These are phyloP conservation scores for Chrysina gloriosa DNA, from an alignment of 2,888 invertebrate species.

Conservation along the genomic window DNA sequence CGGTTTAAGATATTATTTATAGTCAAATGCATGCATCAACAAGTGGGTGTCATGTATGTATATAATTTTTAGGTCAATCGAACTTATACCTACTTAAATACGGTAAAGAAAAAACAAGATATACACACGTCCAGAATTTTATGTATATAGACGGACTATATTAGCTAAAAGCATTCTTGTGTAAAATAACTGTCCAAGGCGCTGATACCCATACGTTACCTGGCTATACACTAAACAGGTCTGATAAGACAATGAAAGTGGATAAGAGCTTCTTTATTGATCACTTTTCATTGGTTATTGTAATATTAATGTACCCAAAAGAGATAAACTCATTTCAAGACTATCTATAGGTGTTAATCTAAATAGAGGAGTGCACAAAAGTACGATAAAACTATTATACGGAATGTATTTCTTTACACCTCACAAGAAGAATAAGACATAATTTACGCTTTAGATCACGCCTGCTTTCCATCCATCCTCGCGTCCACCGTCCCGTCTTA, in stretches of 20 bases:
- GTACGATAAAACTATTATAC: slow-evolving; percentile 42
- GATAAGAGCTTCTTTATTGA: slow-evolving; percentile 56
- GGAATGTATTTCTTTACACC: slow-evolving; percentile 41
- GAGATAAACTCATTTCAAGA: slow-evolving; percentile 46
- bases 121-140: slow-evolving; percentile 51
- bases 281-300: slow-evolving; percentile 55
- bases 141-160: slow-evolving; percentile 55
- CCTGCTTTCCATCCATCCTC: too few species aligned
- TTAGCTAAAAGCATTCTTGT: slow-evolving; percentile 58
- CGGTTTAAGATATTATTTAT: slow-evolving; percentile 3
- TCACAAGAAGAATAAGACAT: slow-evolving; percentile 44
- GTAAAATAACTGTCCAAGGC: slow-evolving; percentile 54
- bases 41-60: slow-evolving; percentile 21
- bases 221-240: slow-evolving; percentile 53
- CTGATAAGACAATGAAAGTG: slow-evolving; percentile 56
- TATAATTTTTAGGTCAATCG: slow-evolving; percentile 21
- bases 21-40: not conserved
- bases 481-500: too few species aligned
- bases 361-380: slow-evolving; percentile 43
- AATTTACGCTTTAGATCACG: slow-evolving; percentile 38
- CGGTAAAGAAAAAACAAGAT: slow-evolving; percentile 19
- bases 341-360: slow-evolving; percentile 51
- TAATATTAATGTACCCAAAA: slow-evolving; percentile 50
- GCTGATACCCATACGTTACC: slow-evolving; percentile 55
- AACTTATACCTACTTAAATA: not conserved